Percentiles rank a stretch among this genome's conserved stretches.
Evolutionary conservation across 1,140 invertebrate genomes (phyloP).

Genomic region (Bicyclus anynana): DNA sequence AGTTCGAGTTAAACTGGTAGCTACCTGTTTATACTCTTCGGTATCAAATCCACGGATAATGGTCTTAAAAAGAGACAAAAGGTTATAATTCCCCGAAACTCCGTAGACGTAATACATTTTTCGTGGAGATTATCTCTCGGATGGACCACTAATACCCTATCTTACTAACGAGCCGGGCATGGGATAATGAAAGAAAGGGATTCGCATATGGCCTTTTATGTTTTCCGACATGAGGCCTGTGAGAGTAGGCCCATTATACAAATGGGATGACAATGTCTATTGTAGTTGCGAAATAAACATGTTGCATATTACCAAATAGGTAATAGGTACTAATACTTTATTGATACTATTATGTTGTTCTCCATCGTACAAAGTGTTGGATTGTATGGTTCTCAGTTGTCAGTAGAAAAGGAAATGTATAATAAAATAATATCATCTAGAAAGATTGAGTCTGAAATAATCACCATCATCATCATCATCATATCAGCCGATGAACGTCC

Average conservation of each 20-base stretch:
- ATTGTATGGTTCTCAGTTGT: too few relatives aligned
- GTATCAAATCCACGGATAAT: slow-evolving; percentile 19
- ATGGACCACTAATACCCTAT: slow-evolving; percentile 16
- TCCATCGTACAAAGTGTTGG: too few relatives aligned
- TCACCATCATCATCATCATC: too few relatives aligned
- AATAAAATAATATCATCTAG: too few relatives aligned
- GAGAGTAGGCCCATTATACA: slow-evolving; percentile 14
- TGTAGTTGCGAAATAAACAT: too few relatives aligned
- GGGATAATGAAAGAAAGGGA: slow-evolving; percentile 22
- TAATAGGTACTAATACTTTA: too few relatives aligned
- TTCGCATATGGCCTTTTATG: slow-evolving; percentile 16
- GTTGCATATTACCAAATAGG: too few relatives aligned
- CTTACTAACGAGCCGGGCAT: slow-evolving; percentile 19
- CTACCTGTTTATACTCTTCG: slow-evolving; percentile 12
- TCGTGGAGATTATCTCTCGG: slow-evolving; percentile 22
- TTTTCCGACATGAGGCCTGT: slow-evolving; percentile 20
- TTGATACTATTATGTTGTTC: too few relatives aligned
- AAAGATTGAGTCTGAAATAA: too few relatives aligned
- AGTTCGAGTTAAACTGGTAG: slow-evolving; percentile 13
- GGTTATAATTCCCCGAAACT: slow-evolving; percentile 22
- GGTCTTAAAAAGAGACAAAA: slow-evolving; percentile 26
- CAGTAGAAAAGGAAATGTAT: too few relatives aligned
- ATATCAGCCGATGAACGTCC: too few relatives aligned
- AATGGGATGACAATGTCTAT: slow-evolving; percentile 7
- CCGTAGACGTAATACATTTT: slow-evolving; percentile 19